phyloP scores from a whole-genome alignment of 2,888 invertebrate species.

The Spodoptera littoralis region DNA sequence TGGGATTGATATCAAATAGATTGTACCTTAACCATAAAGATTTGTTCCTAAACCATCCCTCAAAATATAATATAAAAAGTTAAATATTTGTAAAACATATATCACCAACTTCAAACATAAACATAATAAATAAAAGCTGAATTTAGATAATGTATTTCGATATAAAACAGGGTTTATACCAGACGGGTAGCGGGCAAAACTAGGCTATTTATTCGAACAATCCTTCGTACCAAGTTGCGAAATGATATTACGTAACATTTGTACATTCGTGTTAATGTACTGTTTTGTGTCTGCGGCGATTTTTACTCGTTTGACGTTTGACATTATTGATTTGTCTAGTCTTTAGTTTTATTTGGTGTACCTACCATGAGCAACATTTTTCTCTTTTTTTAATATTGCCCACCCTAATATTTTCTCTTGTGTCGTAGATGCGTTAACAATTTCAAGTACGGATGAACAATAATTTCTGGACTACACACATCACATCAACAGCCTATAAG shows the following conservation, averaged over 20 bases:
- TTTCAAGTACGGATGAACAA: too few relatives aligned
- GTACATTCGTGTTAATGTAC: conserved; percentile 41
- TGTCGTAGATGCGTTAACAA: not conserved
- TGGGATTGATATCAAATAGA: too few relatives aligned
- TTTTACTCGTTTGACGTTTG: conserved; percentile 41
- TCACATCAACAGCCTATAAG: too few relatives aligned
- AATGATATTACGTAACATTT: conserved; percentile 39
- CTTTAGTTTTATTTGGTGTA: conserved; percentile 2
- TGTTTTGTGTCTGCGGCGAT: conserved; percentile 36
- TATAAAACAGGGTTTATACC: conserved; percentile 5
- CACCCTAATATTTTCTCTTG: too few relatives aligned
- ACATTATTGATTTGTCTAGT: conserved; percentile 41
- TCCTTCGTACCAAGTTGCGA: conserved; percentile 27
- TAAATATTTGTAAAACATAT: not conserved
- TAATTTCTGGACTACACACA: too few relatives aligned
- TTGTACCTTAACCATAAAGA: too few relatives aligned
- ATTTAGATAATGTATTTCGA: conserved; percentile 11
- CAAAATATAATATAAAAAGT: too few relatives aligned
- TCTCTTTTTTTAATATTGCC: too few relatives aligned
- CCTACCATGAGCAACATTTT: too few relatives aligned
- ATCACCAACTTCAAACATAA: not conserved
- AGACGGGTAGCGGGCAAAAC: conserved; percentile 20
- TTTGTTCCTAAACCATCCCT: too few relatives aligned
- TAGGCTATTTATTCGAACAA: conserved; percentile 23
- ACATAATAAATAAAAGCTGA: not conserved